Base-by-base conservation (phyloP, 2,888 invertebrate species). In the Odontomyia ornata region DNA sequence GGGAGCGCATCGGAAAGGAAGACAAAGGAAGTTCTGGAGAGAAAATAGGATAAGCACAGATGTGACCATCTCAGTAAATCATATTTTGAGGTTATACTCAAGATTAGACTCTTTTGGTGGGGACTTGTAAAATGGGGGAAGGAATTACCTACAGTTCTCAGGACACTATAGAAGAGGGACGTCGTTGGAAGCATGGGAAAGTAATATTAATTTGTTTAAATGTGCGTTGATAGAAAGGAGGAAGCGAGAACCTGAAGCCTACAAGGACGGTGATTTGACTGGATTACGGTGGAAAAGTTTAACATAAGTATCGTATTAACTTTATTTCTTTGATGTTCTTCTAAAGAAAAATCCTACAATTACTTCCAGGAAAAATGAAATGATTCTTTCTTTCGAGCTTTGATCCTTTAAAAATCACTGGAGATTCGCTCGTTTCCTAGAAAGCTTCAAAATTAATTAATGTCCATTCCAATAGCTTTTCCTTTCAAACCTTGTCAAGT, bases 51-150 rank as follows among this genome's bases (percentile, higher is more conserved):
- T 69, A 67, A 60, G 46, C 67, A 76, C 76, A 76, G 76, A 76
- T 76, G 76, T 69, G 76, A 76, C 76, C 76, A 76, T 57, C 65
- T 52, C 47, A 27, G 67, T 67, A 67, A 76, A 76, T 76, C 69
- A 76, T 76, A 65, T 76, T n/a, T 76, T 76, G 73, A 57, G 73
- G 73, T 60, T 73, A 60, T 60, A 23, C 23, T 60, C 23, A 52
- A 73, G 36, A 73, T 73, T 57, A 28, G 65, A 36, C 21, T 30
- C 36, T 30, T 60, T 60, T 5, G 4, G 56, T 7, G 56, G 0
- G 7, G 43, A 43, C 7, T 43, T 43, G 43, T 13, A 43, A 9
- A 13, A 13, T 9, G 13, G 7, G 13, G 7, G 7, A 43, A 43
- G 13, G 43, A 43, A 43, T n/a, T n/a, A 43, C 43, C 43, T 43